phyloP scores from a whole-genome alignment of 2,888 invertebrate species.

The Dendrolimus houi region DNA sequence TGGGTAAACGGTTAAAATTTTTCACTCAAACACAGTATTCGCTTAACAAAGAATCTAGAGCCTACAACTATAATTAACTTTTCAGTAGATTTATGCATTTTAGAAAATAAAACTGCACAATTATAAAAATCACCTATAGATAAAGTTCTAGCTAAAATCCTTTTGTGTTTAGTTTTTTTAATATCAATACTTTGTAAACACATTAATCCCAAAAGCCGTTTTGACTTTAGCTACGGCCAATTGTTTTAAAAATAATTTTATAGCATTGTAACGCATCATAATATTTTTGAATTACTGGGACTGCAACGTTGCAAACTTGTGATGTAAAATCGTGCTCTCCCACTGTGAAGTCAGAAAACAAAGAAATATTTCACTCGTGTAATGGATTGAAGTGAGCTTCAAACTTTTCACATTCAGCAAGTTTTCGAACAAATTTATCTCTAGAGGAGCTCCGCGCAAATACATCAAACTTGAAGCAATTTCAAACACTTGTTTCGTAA shows the following conservation, averaged over 20 bases:
- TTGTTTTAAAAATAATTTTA: slow-evolving; percentile 17
- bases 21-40: too few relatives aligned
- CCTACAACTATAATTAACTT: too few relatives aligned
- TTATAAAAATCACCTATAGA: too few relatives aligned
- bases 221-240: slow-evolving; percentile 18
- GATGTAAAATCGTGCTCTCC: slow-evolving; percentile 52
- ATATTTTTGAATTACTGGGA: not conserved
- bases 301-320: slow-evolving; percentile 44
- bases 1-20: too few relatives aligned
- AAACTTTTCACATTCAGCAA: slow-evolving; percentile 74
- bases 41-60: too few relatives aligned
- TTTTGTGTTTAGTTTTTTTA: too few relatives aligned
- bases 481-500: slow-evolving; percentile 65
- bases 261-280: slow-evolving; percentile 6
- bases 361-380: slow-evolving; percentile 75
- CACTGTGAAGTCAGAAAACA: slow-evolving; percentile 63
- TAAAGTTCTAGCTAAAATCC: too few relatives aligned
- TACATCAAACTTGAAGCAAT: slow-evolving; percentile 72
- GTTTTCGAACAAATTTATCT: slow-evolving; percentile 74
- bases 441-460: slow-evolving; percentile 61
- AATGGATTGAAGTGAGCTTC: slow-evolving; percentile 75
- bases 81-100: too few relatives aligned
- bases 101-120: too few relatives aligned
- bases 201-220: slow-evolving; percentile 11
- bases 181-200: too few relatives aligned